Conservation (phyloP, 2,113 vertebrate genomes). For the Podarcis raffonei region DNA sequence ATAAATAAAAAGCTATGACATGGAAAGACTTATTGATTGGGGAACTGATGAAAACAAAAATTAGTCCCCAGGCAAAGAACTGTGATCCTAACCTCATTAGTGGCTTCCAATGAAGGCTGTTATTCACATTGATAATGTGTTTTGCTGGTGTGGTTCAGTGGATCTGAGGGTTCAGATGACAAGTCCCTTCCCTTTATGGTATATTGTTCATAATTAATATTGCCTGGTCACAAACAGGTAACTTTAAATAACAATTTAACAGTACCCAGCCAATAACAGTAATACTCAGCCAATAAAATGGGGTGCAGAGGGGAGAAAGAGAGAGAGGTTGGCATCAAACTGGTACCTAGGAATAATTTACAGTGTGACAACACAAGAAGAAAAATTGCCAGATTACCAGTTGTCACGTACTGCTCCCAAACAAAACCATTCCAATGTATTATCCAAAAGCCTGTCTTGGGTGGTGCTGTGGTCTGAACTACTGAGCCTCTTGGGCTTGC, state of each 20-base stretch:
- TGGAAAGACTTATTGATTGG: conserved; percentile 8
- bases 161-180: neutral
- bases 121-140: neutral
- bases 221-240: too few relatives aligned
- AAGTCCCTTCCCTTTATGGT: neutral
- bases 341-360: neutral
- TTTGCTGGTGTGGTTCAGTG: neutral
- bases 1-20: conserved; percentile 7
- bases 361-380: too few relatives aligned
- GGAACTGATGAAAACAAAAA: neutral
- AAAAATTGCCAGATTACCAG: too few relatives aligned
- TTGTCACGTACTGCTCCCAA: neutral
- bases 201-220: neutral
- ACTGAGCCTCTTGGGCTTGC: too few relatives aligned
- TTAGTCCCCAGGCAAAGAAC: neutral
- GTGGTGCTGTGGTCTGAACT: too few relatives aligned
- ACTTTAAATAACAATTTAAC: too few relatives aligned
- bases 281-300: neutral
- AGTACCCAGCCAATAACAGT: too few relatives aligned
- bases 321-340: neutral
- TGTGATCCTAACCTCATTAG: neutral
- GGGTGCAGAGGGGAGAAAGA: too few relatives aligned
- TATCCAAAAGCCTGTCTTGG: neutral
- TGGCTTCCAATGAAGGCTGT: neutral
- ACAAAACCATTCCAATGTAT: neutral